A percentile compares a stretch with the other conserved stretches of the same genome.
These are phyloP conservation scores for Etheostoma spectabile DNA, from an alignment of 2,113 vertebrate genomes.

Conservation along the genomic window DNA sequence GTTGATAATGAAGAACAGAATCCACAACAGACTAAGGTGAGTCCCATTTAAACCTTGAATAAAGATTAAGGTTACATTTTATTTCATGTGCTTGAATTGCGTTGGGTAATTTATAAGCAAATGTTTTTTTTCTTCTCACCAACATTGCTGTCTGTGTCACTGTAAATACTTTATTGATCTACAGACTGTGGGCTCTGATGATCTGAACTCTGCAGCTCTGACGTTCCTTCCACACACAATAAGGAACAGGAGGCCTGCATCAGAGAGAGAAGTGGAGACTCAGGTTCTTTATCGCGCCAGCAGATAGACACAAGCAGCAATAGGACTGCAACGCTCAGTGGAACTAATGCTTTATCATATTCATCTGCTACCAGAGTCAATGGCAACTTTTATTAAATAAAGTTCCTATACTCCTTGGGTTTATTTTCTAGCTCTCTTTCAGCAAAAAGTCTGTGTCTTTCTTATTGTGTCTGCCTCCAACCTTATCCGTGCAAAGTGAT, in stretches of 20 bases:
- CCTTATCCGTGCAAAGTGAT: no score
- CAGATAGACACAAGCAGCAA: not conserved
- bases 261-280: not conserved
- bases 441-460: not conserved
- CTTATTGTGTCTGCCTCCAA: not conserved
- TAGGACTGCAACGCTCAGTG: no score
- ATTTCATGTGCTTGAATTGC: no score
- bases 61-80: no score
- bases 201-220: slow-evolving; percentile 6
- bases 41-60: no score
- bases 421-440: not conserved
- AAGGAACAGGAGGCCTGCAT: not conserved
- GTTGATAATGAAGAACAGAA: no score
- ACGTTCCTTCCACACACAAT: not conserved
- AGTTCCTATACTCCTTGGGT: not conserved
- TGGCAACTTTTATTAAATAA: no score
- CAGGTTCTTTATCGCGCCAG: not conserved
- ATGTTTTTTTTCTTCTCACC: no score
- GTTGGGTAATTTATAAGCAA: no score
- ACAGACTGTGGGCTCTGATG: slow-evolving; percentile 15
- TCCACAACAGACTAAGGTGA: no score
- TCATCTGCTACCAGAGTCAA: no score
- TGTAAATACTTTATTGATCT: not conserved
- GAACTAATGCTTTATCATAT: no score
- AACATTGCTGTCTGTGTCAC: not conserved